These are phyloP conservation scores for Lynx canadensis DNA, from an alignment of 2,113 vertebrate genomes.

Conservation along the genomic window DNA sequence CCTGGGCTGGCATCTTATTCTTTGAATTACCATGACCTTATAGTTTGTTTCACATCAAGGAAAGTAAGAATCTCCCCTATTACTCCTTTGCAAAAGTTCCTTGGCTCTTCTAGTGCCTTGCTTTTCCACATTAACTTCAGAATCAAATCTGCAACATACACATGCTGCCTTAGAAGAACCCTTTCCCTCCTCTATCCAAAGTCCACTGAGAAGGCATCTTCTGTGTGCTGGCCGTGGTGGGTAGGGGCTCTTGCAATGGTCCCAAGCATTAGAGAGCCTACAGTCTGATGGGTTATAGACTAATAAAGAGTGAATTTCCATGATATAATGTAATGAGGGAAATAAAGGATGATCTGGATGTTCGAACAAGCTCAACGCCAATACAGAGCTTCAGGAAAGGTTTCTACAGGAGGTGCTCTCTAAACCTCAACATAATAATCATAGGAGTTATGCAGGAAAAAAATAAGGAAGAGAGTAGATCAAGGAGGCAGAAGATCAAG, in stretches of 20 bases:
- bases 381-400: background rate
- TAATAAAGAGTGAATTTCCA: background rate
- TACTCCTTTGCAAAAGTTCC: background rate
- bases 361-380: background rate
- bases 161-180: background rate
- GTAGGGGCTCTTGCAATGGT: background rate
- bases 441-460: background rate
- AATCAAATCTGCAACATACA: background rate
- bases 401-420: background rate
- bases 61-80: background rate
- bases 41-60: background rate
- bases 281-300: background rate
- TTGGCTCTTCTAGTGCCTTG: background rate
- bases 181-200: background rate
- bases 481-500: too few relatives aligned
- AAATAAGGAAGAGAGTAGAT: background rate
- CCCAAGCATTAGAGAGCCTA: background rate
- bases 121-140: background rate
- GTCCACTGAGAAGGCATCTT: background rate
- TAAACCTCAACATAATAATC: background rate
- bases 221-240: background rate
- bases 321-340: background rate
- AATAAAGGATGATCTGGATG: background rate
- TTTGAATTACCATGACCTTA: background rate
- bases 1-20: background rate